Evolutionary conservation across 2,797 vertebrate species (phyloP).

Genomic region (Setipinna tenuifilis): DNA sequence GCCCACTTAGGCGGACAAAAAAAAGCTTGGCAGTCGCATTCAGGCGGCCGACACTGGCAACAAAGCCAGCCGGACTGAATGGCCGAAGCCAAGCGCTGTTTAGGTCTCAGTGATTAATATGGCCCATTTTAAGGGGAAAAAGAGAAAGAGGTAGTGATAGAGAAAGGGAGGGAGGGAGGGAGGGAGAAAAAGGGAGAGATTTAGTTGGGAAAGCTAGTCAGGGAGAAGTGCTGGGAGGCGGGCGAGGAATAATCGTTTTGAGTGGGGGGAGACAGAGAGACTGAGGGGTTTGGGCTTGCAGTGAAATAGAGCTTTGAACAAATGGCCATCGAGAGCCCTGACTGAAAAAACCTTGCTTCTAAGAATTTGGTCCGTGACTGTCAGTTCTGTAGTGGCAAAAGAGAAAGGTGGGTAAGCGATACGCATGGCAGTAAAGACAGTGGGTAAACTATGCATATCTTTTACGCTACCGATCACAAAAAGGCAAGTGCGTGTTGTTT

Average conservation of each 20-base stretch:
- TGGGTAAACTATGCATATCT: no score
- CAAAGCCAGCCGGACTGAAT: slow-evolving; percentile 82
- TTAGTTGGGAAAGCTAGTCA: slow-evolving; percentile 28
- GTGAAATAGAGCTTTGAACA: slow-evolving; percentile 3
- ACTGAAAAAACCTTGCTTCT: not conserved
- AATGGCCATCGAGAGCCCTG: not conserved
- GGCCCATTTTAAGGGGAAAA: slow-evolving; percentile 57
- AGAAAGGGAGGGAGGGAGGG: slow-evolving; percentile 35
- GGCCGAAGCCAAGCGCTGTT: slow-evolving; percentile 82
- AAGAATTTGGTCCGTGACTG: not conserved
- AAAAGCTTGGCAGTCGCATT: slow-evolving; percentile 85
- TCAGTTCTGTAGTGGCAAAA: no score
- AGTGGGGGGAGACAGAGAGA: not conserved
- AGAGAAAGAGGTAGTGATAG: slow-evolving; percentile 28
- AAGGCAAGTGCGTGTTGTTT: no score
- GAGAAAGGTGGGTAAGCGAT: no score
- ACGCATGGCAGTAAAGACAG: no score
- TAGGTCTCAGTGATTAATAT: slow-evolving; percentile 88
- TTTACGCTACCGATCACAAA: no score
- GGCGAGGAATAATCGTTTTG: not conserved
- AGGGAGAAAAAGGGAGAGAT: slow-evolving; percentile 26
- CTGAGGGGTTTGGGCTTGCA: not conserved
- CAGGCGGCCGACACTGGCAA: slow-evolving; percentile 77
- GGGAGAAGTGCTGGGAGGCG: not conserved
- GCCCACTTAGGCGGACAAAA: slow-evolving; percentile 86